phyloP scores from a whole-genome alignment of 2,113 vertebrate genomes.

The Odontophorus gujanensis region DNA sequence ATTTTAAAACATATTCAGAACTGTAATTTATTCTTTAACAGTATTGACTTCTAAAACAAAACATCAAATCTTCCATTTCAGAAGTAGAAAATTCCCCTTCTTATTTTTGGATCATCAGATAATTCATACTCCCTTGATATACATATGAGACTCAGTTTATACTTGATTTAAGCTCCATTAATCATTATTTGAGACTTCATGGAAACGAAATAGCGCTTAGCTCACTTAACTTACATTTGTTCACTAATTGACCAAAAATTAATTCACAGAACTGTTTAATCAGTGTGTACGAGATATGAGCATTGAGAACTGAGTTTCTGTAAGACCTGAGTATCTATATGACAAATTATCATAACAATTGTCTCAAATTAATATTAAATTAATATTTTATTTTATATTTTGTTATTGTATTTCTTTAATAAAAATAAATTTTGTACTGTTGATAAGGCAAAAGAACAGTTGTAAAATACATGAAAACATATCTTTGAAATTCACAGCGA shows the following conservation, averaged over 20 bases:
- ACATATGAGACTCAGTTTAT: conserved; percentile 34
- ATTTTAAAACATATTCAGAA: neutral
- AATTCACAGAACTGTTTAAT: conserved; percentile 63
- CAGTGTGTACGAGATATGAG: conserved; percentile 21
- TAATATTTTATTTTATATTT: neutral
- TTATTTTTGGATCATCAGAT: neutral
- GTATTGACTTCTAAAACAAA: neutral
- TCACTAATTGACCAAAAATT: conserved; percentile 70
- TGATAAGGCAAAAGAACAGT: neutral
- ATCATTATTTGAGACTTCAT: conserved; percentile 73
- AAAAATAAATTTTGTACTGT: neutral
- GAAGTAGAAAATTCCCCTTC: neutral
- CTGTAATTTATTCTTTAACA: neutral
- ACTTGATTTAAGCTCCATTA: conserved; percentile 74
- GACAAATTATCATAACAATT: neutral
- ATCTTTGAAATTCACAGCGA: neutral
- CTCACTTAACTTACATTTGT: conserved; percentile 67
- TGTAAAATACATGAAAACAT: neutral
- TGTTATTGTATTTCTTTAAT: neutral
- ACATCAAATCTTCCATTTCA: accelerated
- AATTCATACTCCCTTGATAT: conserved; percentile 24
- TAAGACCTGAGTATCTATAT: neutral
- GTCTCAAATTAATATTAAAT: neutral
- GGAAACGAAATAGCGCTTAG: conserved; percentile 70
- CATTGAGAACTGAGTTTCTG: conserved; percentile 2